Evolutionary conservation across 2,113 vertebrate genomes (phyloP), one percentile per base, ranked within the genome.

Genomic region (Strix aluco): DNA sequence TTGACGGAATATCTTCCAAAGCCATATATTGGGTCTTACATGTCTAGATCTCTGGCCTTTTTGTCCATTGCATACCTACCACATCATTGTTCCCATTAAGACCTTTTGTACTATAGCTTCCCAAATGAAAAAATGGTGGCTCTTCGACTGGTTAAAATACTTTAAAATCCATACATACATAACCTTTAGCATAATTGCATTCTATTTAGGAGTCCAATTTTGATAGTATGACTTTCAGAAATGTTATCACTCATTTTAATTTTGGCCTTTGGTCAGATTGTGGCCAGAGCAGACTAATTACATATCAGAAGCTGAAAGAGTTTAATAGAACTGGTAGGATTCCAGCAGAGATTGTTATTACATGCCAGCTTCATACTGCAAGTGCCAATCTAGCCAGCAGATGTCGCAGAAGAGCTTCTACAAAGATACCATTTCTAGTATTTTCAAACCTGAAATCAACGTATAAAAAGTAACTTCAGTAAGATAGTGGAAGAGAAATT

Each of bases 341-440:
- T 80, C 75, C 44, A 81, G 18, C 2, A 4, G 7, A n/a, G 12
- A 62, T 61, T 63, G 32, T 27, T 27, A 34, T 10, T 27, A 10
- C 10, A 2, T 13, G 19, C 8, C 46, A 63, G 26, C 9, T 52
- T 90, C 54, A 63, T n/a, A 38, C 42, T 59, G 65, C 42, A 88
- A 88, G 15, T 58, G 27, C 15, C 54, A 21, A 7, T 38, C 66
- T 63, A 85, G 29, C 94, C 97, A 97, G 80, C 34, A 97, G 97
- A 85, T 95, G 96, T 89, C 65, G 25, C 62, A 44, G 49, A 59
- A 97, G 86, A 94, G 57, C 88, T 66, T 87, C 13, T 49, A 32
- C 30, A 85, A 85, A 71, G 13, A 9, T 7, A 32, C 18, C n/a
- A 14, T 49, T 81, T 18, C 34, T 85, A 20, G 13, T 77, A 14